Evolutionary conservation across 2,797 vertebrate species (phyloP), one percentile per base, ranked within the genome.

Genomic region (Novumbra hubbsi): DNA sequence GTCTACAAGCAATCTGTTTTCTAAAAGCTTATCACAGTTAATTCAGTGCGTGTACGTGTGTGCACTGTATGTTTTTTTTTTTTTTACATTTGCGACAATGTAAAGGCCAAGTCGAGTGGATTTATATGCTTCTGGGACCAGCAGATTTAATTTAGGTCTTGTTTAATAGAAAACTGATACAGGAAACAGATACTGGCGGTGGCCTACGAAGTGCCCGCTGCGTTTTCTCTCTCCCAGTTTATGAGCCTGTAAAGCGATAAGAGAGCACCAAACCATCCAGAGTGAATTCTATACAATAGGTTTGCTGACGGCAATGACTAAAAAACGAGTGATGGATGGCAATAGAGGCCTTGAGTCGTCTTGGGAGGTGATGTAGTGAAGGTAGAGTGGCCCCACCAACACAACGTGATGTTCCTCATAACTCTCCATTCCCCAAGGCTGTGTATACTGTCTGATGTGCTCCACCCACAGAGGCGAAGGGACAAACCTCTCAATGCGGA

Each of bases 401-500:
- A 83, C 82, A 83, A 82, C 73, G 87, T 90, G 87, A 87, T 82
- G 74, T 78, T 71, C 74, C 57, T 28, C 50, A 75, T 74, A 60
- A 76, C 79, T 71, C 69, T 75, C 11, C 65, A 45, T 11, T 71
- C 68, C 75, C 19, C 34, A 41, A 27, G 5, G 66, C 38, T 68
- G n/a, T 73, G 76, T 81, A 41, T 78, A 80, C 83, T 82, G 85
- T 84, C 87, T 85, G 81, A 57, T 57, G 52, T 87, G 82, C 77
- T 68, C 78, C 78, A 73, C 78, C 68, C 77, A 75, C 48, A 63
- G 38, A 38, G 73, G 30, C 45, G 78, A 78, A 76, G 2, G 69
- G 63, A 72, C 79, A 79, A 79, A 85, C 86, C 87, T 88, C 89
- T 85, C 82, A 88, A 85, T 86, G 86, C 62, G 82, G 75, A 62